Conservation (phyloP, 2,113 vertebrate genomes). For the Periophthalmus modestus region DNA sequence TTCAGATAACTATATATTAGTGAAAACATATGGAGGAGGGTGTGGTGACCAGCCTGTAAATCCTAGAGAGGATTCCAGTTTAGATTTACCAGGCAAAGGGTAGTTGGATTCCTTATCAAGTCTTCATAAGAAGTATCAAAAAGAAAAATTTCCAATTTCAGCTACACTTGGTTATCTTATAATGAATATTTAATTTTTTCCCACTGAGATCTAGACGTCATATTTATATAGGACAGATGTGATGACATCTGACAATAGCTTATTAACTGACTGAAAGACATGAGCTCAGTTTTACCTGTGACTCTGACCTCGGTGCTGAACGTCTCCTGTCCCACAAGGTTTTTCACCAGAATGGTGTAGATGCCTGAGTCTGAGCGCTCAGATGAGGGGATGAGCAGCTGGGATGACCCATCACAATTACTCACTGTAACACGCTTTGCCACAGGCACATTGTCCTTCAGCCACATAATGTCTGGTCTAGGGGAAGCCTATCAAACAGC, state of each 20-base stretch:
- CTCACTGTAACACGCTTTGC: constrained; percentile 70
- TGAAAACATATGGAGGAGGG: too few species aligned
- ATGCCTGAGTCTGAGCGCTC: constrained; percentile 80
- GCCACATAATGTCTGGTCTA: constrained; percentile 80
- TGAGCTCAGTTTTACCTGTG: constrained; percentile 76
- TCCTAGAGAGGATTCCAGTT: too few species aligned
- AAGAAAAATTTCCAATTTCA: too few species aligned
- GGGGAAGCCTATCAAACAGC: constrained; percentile 80
- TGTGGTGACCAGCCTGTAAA: too few species aligned
- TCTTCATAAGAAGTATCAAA: too few species aligned
- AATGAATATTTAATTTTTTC: too few species aligned
- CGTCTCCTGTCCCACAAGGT: constrained; percentile 74
- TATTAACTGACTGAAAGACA: background rate
- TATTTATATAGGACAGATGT: background rate
- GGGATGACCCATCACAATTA: constrained; percentile 77
- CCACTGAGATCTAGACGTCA: background rate
- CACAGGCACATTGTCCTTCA: constrained; percentile 83
- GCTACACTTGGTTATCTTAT: too few species aligned
- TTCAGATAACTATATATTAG: background rate
- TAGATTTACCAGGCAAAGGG: too few species aligned
- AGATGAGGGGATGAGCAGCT: constrained; percentile 83
- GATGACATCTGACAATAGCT: background rate
- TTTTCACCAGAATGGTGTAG: constrained; percentile 81
- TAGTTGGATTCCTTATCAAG: too few species aligned
- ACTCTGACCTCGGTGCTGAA: constrained; percentile 82